A percentile compares a stretch with the other conserved stretches of the same genome.
These are phyloP conservation scores for Rafetus swinhoei DNA, from an alignment of 2,113 vertebrate genomes.

Conservation along the genomic window DNA sequence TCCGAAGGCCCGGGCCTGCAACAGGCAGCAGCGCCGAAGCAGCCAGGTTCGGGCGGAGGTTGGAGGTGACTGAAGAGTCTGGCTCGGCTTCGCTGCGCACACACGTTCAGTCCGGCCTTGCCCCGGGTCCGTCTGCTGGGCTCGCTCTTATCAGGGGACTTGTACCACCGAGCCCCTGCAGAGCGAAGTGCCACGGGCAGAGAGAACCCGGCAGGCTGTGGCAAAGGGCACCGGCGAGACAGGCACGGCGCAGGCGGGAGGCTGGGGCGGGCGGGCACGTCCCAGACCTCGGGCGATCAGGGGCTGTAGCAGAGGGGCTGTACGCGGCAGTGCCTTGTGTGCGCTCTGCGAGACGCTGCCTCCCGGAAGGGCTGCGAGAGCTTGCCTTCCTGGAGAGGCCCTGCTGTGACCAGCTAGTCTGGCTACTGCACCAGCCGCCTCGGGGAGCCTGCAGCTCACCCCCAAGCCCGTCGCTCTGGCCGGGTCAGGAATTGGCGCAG, in stretches of 20 bases:
- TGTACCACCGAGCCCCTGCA: too few relatives aligned
- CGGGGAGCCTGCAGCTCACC: neutral
- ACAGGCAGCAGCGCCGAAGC: too few relatives aligned
- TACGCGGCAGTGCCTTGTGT: too few relatives aligned
- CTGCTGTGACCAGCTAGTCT: neutral
- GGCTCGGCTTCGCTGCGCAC: neutral
- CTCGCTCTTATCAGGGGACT: neutral
- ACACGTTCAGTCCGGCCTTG: neutral
- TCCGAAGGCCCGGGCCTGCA: neutral
- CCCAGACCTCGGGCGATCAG: too few relatives aligned
- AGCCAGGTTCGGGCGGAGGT: neutral
- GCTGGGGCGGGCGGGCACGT: too few relatives aligned
- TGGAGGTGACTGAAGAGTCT: neutral
- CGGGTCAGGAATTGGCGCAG: too few relatives aligned
- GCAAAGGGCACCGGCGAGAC: too few relatives aligned
- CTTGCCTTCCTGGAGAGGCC: neutral
- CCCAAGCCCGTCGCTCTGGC: too few relatives aligned
- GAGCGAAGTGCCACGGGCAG: too few relatives aligned
- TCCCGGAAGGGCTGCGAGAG: neutral
- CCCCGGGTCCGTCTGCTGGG: neutral
- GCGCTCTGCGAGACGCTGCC: neutral
- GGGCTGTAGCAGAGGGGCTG: too few relatives aligned
- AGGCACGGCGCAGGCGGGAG: too few relatives aligned
- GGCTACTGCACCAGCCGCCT: neutral
- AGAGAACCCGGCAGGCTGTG: too few relatives aligned